phyloP scores from a whole-genome alignment of 2,888 invertebrate genomes.

The Polymixis flavicincta region DNA sequence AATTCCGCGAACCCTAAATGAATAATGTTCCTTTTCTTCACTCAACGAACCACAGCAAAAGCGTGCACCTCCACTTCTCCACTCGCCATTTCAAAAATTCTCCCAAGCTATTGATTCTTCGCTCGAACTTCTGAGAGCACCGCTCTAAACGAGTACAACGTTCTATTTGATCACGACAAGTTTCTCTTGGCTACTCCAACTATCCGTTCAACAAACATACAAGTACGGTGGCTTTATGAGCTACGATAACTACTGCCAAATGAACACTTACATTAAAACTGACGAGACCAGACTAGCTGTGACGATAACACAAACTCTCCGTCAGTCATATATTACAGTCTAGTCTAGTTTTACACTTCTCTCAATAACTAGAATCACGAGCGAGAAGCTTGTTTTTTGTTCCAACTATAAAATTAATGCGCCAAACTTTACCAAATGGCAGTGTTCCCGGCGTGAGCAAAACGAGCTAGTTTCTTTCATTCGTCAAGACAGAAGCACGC shows the following conservation, averaged over 20 bases:
- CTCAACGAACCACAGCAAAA: conserved; percentile 25
- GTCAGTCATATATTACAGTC: conserved; percentile 31
- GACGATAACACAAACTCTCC: conserved; percentile 14
- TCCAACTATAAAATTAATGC: conserved; percentile 58
- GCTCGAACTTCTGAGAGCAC: conserved; percentile 52
- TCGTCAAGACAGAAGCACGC: conserved; percentile 44
- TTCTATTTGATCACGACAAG: conserved; percentile 53
- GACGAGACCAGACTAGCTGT: conserved; percentile 13
- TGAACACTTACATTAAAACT: conserved; percentile 29
- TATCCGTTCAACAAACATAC: conserved; percentile 29
- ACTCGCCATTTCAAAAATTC: conserved; percentile 40
- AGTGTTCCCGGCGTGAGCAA: conserved; percentile 47
- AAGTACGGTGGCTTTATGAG: conserved; percentile 16
- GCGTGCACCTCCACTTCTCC: conserved; percentile 15
- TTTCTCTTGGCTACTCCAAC: conserved; percentile 40
- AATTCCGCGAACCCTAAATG: background rate
- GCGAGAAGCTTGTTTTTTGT: conserved; percentile 44
- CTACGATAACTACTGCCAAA: conserved; percentile 24
- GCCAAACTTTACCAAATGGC: conserved; percentile 59
- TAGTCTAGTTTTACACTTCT: conserved; percentile 47
- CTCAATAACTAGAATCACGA: conserved; percentile 52
- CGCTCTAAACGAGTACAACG: conserved; percentile 38
- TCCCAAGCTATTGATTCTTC: conserved; percentile 56
- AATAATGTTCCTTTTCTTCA: conserved; percentile 27
- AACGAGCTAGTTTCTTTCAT: conserved; percentile 56